Percentiles rank a stretch among this genome's conserved stretches.
phyloP scores from a whole-genome alignment of 2,113 vertebrate species.

The Promerops cafer region DNA sequence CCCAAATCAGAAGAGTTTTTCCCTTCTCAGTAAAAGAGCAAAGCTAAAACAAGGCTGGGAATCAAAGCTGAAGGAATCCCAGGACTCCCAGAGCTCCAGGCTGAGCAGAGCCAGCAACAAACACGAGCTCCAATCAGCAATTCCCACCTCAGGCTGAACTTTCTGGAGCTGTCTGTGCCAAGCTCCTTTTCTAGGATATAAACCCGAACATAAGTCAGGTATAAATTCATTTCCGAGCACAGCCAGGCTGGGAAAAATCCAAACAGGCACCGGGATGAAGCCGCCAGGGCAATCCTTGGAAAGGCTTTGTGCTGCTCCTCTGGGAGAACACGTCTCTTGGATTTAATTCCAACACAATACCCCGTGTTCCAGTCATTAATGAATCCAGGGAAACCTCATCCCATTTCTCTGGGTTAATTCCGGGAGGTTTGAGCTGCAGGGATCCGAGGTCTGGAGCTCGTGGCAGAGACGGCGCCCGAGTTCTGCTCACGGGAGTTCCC shows the following conservation, averaged over 20 bases:
- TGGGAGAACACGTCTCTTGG: not conserved
- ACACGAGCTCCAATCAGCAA: not conserved
- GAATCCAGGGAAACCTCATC: not conserved
- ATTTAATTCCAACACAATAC: not conserved
- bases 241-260: not conserved
- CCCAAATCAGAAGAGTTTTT: not conserved
- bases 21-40: not conserved
- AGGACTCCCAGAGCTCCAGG: not conserved
- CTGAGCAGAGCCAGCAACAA: not conserved
- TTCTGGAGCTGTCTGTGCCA: not conserved
- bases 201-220: not conserved
- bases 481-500: not conserved
- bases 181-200: not conserved
- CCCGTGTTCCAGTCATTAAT: not conserved
- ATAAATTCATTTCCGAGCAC: not conserved
- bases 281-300: not conserved
- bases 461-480: accelerated
- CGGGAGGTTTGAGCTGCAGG: not conserved
- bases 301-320: not conserved
- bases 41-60: not conserved
- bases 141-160: not conserved
- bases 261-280: accelerated
- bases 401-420: not conserved
- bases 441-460: not conserved
- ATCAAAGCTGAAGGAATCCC: not conserved